Evolutionary conservation across 2,797 vertebrate genomes (phyloP).

Genomic region (Pagetopsis macropterus): DNA sequence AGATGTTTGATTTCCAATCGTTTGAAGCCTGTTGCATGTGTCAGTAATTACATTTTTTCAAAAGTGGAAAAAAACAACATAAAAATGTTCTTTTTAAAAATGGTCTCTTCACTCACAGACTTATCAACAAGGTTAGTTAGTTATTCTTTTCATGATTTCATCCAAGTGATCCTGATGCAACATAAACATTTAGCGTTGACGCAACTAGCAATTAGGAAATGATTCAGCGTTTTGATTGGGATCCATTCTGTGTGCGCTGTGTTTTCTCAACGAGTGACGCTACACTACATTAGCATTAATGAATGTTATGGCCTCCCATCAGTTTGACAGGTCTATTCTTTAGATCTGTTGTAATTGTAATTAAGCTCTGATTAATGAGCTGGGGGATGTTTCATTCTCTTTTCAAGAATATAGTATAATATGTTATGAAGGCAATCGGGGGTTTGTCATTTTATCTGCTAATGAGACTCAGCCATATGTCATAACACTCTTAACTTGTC

Average conservation of each 20-base stretch:
- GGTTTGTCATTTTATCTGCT: constrained; percentile 73
- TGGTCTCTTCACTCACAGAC: neutral
- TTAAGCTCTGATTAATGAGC: constrained; percentile 80
- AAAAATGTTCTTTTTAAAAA: neutral
- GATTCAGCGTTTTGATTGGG: constrained; percentile 78
- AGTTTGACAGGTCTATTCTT: constrained; percentile 79
- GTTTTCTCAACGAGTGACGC: constrained; percentile 71
- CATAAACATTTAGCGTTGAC: constrained; percentile 58
- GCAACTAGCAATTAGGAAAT: constrained; percentile 75
- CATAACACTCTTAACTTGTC: constrained; percentile 69
- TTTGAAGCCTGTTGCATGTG: constrained; percentile 8
- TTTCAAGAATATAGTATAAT: constrained; percentile 70
- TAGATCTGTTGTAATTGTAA: constrained; percentile 81
- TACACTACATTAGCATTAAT: constrained; percentile 78
- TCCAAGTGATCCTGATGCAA: constrained; percentile 48
- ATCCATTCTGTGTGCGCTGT: constrained; percentile 62
- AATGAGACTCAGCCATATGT: constrained; percentile 76
- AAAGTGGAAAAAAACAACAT: neutral
- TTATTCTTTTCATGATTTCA: constrained; percentile 45
- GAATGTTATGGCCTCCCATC: constrained; percentile 79
- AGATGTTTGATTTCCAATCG: constrained; percentile 22
- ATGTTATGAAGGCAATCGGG: constrained; percentile 77
- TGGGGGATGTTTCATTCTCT: constrained; percentile 69
- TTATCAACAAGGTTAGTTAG: constrained; percentile 39
- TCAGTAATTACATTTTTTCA: constrained; percentile 32